These are phyloP conservation scores for Drosophila pruinosa DNA, from an alignment of 1,140 invertebrate species.

Conservation along the genomic window DNA sequence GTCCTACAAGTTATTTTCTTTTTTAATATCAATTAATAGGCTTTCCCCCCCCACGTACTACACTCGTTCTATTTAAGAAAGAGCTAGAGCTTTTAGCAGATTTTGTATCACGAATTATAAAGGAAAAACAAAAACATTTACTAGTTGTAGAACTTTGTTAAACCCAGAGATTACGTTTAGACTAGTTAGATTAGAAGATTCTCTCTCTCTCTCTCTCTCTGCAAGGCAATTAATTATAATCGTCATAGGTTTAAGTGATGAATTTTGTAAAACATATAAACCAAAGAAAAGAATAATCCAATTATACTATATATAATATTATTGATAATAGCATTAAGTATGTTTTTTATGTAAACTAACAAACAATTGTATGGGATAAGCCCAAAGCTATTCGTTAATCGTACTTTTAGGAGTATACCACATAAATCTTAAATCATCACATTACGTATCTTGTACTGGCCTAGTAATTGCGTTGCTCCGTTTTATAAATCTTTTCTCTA, in stretches of 20 bases:
- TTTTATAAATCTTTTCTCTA: constrained; percentile 20
- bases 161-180: not conserved
- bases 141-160: not conserved
- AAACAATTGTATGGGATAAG: constrained; percentile 16
- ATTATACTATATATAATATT: constrained; percentile 14
- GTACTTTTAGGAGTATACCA: constrained; percentile 30
- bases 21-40: not conserved
- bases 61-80: not conserved
- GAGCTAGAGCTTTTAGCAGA: not conserved
- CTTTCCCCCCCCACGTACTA: not conserved
- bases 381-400: constrained; percentile 29
- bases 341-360: constrained; percentile 57
- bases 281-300: constrained; percentile 1
- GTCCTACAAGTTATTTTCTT: not conserved
- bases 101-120: not conserved
- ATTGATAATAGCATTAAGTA: constrained; percentile 26
- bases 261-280: constrained; percentile 31
- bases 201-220: too few relatives aligned
- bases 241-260: constrained; percentile 38
- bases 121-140: not conserved
- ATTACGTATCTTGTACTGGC: constrained; percentile 35
- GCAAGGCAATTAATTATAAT: constrained; percentile 10
- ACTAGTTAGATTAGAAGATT: not conserved
- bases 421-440: constrained; percentile 18
- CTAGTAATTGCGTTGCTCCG: constrained; percentile 33